phyloP scores from a whole-genome alignment of 2,797 vertebrate genomes.

The Leuciscus waleckii region DNA sequence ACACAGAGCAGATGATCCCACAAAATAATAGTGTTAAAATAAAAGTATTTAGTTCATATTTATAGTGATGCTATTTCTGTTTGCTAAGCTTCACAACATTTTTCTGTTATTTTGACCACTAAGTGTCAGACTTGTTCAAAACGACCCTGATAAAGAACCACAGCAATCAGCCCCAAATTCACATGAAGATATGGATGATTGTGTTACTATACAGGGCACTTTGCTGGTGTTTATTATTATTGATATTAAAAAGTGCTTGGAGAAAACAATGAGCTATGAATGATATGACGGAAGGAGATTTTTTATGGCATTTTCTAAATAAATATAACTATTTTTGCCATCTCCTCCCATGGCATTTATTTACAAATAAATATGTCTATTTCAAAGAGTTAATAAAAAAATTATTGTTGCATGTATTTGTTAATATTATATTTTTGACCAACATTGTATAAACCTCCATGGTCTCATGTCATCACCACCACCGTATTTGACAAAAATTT shows the following conservation, averaged over 20 bases:
- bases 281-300: too few relatives aligned
- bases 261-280: not conserved
- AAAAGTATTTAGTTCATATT: not conserved
- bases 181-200: not conserved
- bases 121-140: conserved; percentile 14
- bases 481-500: not conserved
- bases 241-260: not conserved
- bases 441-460: not conserved
- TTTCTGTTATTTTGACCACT: not conserved
- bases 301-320: not conserved
- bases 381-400: not conserved
- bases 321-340: not conserved
- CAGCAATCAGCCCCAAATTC: not conserved
- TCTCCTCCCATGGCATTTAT: not conserved
- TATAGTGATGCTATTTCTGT: not conserved
- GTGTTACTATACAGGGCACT: not conserved
- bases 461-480: not conserved
- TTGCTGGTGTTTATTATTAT: not conserved
- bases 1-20: not conserved
- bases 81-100: not conserved
- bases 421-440: not conserved
- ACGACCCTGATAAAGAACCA: not conserved
- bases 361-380: not conserved
- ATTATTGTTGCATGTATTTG: too few relatives aligned
- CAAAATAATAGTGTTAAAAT: not conserved